phyloP scores from a whole-genome alignment of 2,113 vertebrate genomes.

The Upupa epops region DNA sequence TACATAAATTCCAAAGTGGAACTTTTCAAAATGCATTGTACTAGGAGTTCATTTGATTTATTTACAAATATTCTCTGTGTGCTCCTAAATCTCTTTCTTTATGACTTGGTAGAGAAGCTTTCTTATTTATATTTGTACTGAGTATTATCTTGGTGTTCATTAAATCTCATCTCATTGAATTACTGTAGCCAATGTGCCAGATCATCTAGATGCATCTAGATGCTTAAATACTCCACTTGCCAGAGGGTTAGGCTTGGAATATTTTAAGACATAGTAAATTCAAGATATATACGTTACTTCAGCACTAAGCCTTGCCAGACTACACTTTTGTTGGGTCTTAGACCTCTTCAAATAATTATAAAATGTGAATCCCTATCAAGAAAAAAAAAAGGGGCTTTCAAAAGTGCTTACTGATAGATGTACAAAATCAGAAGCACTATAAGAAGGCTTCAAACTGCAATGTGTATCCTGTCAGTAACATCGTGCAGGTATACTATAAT shows the following conservation, averaged over 20 bases:
- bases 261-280: background rate
- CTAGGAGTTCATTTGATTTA: slow-evolving; percentile 40
- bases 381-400: background rate
- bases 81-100: slow-evolving; percentile 48
- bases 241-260: background rate
- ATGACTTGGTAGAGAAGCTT: slow-evolving; percentile 1
- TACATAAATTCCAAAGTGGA: slow-evolving; percentile 13
- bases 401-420: background rate
- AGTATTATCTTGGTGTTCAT: slow-evolving; percentile 40
- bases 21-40: slow-evolving; percentile 25
- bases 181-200: background rate
- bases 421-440: background rate
- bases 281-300: background rate
- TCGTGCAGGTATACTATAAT: background rate
- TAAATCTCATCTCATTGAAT: slow-evolving; percentile 47
- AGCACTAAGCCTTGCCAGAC: background rate
- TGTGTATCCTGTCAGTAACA: background rate
- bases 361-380: background rate
- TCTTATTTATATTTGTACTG: slow-evolving; percentile 38
- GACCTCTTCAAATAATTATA: background rate
- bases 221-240: background rate
- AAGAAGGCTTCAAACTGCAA: background rate
- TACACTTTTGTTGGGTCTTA: background rate
- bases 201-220: background rate
- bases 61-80: slow-evolving; percentile 26